Base-by-base conservation (phyloP, 2,113 vertebrate genomes). In the Symphodus melops region DNA sequence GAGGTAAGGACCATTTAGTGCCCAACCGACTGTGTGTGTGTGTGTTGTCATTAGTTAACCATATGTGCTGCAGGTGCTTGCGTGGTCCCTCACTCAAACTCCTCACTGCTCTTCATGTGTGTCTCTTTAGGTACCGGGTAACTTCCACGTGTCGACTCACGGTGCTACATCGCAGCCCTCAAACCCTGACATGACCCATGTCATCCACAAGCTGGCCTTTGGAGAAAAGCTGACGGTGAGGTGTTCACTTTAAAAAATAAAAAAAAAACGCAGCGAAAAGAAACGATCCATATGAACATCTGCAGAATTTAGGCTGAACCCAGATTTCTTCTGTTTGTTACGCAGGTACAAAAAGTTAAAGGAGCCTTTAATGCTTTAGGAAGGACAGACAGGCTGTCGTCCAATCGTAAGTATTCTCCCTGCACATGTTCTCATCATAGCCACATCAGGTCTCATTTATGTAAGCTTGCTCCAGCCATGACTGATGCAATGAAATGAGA, bases 71-170 rank as follows among this genome's bases (percentile, higher is more conserved):
- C 71, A 64, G 44, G 68, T 80, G 60, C 39, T 67, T 1, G 16
- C 23, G 41, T 19, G 52, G 52, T 52, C 36, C 25, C 12, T 44
- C 64, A 42, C 28, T 39, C 20, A 48, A 20, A n/a, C 33, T 6
- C n/a, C 33, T 6, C n/a, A 20, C 57, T 23, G 39, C 12, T 9
- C 57, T n/a, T 23, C 49, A 21, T 64, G 54, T 77, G 59, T 68
- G 16, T 54, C 9, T 41, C 1, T 68, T 16, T 77, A 99, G 98
- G 98, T 99, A 55, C 98, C 98, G 0, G 98, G 98, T 77, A 99
- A 99, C 92, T 99, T 99, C 86, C 98, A 99, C 0, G 95, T 99
- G 81, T 99, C 98, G 7, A 99, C 98, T 0, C 98, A 99, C 91
- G 97, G 98, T n/a, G 98, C 98, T 59, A 98, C 97, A 1, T 97